Base-by-base conservation (phyloP, 2,888 invertebrate genomes). In the Cryptus viduatorius region DNA sequence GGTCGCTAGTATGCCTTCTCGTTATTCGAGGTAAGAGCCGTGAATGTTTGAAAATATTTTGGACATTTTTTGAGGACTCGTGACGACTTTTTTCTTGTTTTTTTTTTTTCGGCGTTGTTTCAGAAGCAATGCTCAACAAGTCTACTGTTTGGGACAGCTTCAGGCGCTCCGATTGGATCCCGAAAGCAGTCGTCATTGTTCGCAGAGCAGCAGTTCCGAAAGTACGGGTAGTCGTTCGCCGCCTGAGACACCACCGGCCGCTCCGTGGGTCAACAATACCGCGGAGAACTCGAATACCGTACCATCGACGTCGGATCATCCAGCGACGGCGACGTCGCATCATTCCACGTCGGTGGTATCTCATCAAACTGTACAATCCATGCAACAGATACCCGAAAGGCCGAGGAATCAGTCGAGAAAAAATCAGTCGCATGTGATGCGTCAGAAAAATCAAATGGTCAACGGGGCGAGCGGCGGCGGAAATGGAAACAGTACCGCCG, bases 211-310 rank as follows among this genome's bases (percentile, higher is more conserved):
- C 73, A 95, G 95, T 86, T 94, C 94, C 24, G 94, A 94, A 83
- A 95, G 95, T 82, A 94, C 94, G 65, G 93, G 94, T 19, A 94
- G 95, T 86, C 94, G 95, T 85, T 95, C 95, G 19, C 95, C 95
- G 0, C 95, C 95, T 8, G 96, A 95, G 87, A 96, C 96, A 44
- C 94, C 96, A 92, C 94, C 95, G 90, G 94, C 94, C 92, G 94
- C 94, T 89, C 91, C 94, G 88, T 91, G 95, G 94, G 85, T 87
- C 56, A 82, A 77, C 82, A 76, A 82, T 77, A 56, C 84, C 65
- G 46, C 59, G 31, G 87, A 86, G 53, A 83, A 86, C 80, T 82
- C 90, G 86, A 88, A 87, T 92, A 72, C 90, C 90, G 31, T 90
- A 90, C 48, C 84, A 44, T 76, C 67, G 76, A 80, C 19, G 69